Base-by-base conservation (phyloP, 2,797 vertebrate genomes). In the Presbytis comata region DNA sequence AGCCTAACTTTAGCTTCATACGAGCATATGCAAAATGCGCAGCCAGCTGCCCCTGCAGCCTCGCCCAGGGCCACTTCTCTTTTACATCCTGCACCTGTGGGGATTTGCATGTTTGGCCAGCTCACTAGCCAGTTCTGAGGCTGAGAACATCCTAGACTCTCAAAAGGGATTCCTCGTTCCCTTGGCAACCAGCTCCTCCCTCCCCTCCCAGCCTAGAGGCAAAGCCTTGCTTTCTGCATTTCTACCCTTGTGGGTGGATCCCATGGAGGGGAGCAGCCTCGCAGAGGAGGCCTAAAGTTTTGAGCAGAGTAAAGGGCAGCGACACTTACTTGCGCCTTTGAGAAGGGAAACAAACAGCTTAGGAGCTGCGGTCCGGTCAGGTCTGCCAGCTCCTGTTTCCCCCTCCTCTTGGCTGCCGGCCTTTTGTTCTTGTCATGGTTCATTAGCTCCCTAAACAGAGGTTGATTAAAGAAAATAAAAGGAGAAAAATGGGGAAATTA, bases 401-500 rank as follows among this genome's bases (percentile, higher is more conserved):
- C 36, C 17, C 8, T 55, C 41, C 46, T 64, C 53, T 41, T 48
- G 61, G 24, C 70, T 39, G 82, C 76, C 61, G 13, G 84, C 21
- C 19, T 93, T 93, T 81, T 82, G 36, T 75, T 74, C 86, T 81
- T 70, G 57, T 44, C 61, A 44, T 5, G 22, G 91, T 22, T 83
- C 44, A 74, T 89, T 92, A 70, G 67, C 44, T 95, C 78, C n/a
- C 46, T 70, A 50, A 90, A 81, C 6, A 88, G 87, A 96, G 57
- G 22, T 6, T 94, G 86, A 84, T 48, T 30, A 76, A 53, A 91
- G 82, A 96, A 92, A 92, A 95, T 16, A 21, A 95, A 96, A 96
- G 81, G 48, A 94, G 84, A 39, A 85, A 96, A 94, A 86, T 30
- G 50, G 81, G 59, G 50, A 96, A 81, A 64, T 17, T 16, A 92